A percentile compares a stretch with the other conserved stretches of the same genome.
These are phyloP conservation scores for Proctacanthus coquilletti DNA, from an alignment of 1,140 invertebrate species.

Conservation along the genomic window DNA sequence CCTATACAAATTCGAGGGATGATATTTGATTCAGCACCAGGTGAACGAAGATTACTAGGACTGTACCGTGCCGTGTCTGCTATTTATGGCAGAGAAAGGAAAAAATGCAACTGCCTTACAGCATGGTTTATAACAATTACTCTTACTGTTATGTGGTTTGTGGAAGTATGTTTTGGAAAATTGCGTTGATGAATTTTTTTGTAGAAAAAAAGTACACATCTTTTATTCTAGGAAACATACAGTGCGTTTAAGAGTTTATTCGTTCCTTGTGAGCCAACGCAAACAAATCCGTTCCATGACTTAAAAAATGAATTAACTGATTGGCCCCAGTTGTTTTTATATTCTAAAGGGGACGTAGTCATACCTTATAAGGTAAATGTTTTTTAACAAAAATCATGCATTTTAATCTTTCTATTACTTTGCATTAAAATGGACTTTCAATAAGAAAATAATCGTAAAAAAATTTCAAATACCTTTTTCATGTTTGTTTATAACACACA, in stretches of 20 bases:
- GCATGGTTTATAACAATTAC: slow-evolving; percentile 39
- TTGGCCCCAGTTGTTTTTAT: slow-evolving; percentile 59
- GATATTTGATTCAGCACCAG: slow-evolving; percentile 61
- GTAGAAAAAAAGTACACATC: slow-evolving; percentile 2
- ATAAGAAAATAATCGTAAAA: no score
- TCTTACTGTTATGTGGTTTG: slow-evolving; percentile 40
- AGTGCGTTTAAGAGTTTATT: slow-evolving; percentile 25
- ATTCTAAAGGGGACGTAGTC: slow-evolving; percentile 51
- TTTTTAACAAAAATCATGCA: not conserved
- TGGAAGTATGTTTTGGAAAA: slow-evolving; percentile 31
- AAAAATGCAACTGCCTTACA: slow-evolving; percentile 34
- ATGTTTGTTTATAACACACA: no score
- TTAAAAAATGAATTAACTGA: slow-evolving; percentile 31
- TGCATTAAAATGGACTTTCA: no score
- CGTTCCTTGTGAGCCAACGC: slow-evolving; percentile 15
- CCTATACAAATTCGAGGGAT: slow-evolving; percentile 47
- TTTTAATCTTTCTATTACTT: no score
- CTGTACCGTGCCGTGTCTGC: slow-evolving; percentile 42
- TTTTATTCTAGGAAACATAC: slow-evolving; percentile 21
- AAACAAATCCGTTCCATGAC: slow-evolving; percentile 32
- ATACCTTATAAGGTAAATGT: slow-evolving; percentile 34
- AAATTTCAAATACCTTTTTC: no score
- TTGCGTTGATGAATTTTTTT: not conserved
- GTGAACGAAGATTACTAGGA: slow-evolving; percentile 36
- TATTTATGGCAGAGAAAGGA: slow-evolving; percentile 37